These are phyloP conservation scores for Epizoanthus scotinus DNA, from an alignment of 92 coral and sea anemone genomes.

Conservation along the genomic window DNA sequence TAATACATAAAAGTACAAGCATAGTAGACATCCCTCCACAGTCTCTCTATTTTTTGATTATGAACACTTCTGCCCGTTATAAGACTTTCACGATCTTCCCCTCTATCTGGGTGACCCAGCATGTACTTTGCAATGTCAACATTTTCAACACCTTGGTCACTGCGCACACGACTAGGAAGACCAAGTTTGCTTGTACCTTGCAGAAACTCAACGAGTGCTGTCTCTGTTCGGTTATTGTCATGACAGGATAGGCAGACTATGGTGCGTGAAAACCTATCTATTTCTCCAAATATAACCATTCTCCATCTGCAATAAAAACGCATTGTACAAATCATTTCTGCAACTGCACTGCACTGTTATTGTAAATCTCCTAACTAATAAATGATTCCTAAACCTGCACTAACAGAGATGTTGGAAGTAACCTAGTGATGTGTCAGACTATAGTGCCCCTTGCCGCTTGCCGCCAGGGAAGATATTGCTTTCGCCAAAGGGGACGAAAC, in stretches of 20 bases:
- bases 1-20: conserved; percentile 50
- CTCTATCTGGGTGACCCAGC: conserved; percentile 51
- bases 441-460: too few species aligned
- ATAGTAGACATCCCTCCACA: conserved; percentile 56
- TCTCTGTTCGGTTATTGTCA: conserved; percentile 39
- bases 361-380: neutral
- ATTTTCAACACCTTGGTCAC: conserved; percentile 55
- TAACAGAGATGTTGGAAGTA: too few species aligned
- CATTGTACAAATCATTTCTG: conserved; percentile 1
- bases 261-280: conserved; percentile 53
- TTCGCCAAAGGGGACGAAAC: conserved; percentile 20
- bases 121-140: conserved; percentile 51
- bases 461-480: too few species aligned
- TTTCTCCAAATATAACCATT: conserved; percentile 50
- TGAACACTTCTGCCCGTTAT: conserved; percentile 54
- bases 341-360: neutral
- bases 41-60: conserved; percentile 50
- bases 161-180: conserved; percentile 27
- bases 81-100: conserved; percentile 52
- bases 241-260: conserved; percentile 41
- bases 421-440: too few species aligned
- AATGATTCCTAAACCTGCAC: neutral
- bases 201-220: conserved; percentile 25
- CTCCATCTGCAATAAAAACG: conserved; percentile 44
- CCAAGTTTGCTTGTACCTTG: conserved; percentile 33